Conservation (phyloP, 2,797 vertebrate species). For the Dryobates pubescens region DNA sequence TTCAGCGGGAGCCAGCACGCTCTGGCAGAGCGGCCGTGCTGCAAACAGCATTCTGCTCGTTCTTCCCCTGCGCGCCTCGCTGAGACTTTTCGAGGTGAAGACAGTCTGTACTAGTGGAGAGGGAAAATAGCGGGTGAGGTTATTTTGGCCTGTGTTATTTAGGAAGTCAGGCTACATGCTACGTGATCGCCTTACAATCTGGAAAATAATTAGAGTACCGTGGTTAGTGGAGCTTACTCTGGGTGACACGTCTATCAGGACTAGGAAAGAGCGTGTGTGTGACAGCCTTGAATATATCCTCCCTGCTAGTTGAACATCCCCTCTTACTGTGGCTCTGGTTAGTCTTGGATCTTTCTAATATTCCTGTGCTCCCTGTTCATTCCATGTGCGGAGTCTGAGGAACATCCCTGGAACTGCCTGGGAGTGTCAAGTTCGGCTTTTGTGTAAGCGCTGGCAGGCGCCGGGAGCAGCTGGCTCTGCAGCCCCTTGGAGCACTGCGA, state of each 20-base stretch:
- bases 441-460: not conserved
- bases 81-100: not conserved
- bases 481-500: not conserved
- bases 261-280: accelerated
- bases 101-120: not conserved
- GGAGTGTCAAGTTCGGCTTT: not conserved
- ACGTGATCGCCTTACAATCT: not conserved
- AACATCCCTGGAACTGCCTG: not conserved
- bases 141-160: not conserved
- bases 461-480: not conserved
- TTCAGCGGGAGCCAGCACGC: conserved; percentile 5
- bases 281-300: not conserved
- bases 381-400: not conserved
- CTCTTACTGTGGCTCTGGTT: not conserved
- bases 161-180: not conserved
- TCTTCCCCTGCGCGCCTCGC: accelerated
- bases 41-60: not conserved
- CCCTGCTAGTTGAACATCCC: not conserved
- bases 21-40: not conserved
- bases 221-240: not conserved
- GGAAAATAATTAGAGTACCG: not conserved
- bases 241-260: not conserved
- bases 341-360: not conserved
- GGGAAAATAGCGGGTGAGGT: not conserved
- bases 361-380: accelerated